A percentile compares a stretch with the other conserved stretches of the same genome.
Evolutionary conservation across 2,113 vertebrate genomes (phyloP).

Genomic region (Prionailurus viverrinus): DNA sequence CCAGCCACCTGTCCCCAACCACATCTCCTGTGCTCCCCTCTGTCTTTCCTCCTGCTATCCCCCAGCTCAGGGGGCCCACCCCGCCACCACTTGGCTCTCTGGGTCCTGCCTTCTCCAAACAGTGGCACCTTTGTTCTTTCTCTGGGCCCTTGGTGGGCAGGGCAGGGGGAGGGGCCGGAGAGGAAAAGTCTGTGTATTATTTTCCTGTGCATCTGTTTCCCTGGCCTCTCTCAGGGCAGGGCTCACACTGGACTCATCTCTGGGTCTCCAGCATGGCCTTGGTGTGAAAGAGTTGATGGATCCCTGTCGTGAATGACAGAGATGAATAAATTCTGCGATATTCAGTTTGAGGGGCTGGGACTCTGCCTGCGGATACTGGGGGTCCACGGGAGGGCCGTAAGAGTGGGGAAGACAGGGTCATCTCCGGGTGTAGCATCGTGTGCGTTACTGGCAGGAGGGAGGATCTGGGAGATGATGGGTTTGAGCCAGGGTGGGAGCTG

Average conservation of each 20-base stretch:
- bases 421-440: neutral
- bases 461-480: neutral
- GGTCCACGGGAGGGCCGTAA: fast-evolving
- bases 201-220: neutral
- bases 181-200: neutral
- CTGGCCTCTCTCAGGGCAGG: neutral
- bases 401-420: neutral
- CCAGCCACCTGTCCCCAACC: neutral
- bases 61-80: neutral
- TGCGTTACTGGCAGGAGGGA: neutral
- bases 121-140: neutral
- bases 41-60: neutral
- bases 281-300: neutral
- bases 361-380: neutral
- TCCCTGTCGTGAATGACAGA: neutral
- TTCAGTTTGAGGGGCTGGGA: neutral
- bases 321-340: neutral
- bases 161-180: neutral
- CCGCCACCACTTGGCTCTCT: neutral
- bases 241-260: neutral
- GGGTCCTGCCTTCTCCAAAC: neutral
- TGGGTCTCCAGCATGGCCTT: neutral
- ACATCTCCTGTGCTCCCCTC: neutral
- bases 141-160: neutral
- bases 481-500: neutral